phyloP scores from a whole-genome alignment of 1,140 invertebrate species.

The Lucilia sericata region DNA sequence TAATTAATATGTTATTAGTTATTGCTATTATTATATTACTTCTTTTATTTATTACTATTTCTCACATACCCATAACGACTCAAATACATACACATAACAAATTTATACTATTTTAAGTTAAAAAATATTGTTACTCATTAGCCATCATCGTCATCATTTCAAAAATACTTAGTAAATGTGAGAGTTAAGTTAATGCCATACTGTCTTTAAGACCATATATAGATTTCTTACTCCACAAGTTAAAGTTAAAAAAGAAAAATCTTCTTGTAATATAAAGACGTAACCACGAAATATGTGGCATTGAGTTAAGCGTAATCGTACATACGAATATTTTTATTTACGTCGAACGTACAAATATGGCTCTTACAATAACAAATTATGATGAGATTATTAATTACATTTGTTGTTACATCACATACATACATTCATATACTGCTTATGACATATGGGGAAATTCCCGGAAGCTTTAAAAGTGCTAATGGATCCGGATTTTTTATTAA shows the following conservation, averaged over 20 bases:
- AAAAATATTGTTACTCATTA: background rate
- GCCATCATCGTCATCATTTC: background rate
- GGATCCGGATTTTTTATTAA: background rate
- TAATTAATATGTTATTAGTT: conserved; percentile 3
- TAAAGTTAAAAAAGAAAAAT: background rate
- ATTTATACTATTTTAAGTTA: background rate
- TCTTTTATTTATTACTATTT: background rate
- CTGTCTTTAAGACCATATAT: background rate
- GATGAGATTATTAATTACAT: conserved; percentile 41
- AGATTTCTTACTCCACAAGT: background rate
- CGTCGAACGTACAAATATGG: conserved; percentile 18
- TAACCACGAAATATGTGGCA: conserved; percentile 21
- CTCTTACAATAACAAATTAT: conserved; percentile 41
- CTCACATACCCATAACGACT: background rate
- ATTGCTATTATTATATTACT: background rate
- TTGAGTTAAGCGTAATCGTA: conserved; percentile 2
- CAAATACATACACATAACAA: background rate
- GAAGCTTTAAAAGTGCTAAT: too few relatives aligned
- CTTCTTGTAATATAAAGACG: background rate
- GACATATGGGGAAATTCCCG: background rate
- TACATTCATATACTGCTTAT: background rate
- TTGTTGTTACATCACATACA: conserved; percentile 14
- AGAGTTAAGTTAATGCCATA: background rate
- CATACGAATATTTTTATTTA: background rate
- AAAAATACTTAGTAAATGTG: background rate